These are phyloP conservation scores for Cinclus cinclus DNA, from an alignment of 2,113 vertebrate genomes.

Conservation along the genomic window DNA sequence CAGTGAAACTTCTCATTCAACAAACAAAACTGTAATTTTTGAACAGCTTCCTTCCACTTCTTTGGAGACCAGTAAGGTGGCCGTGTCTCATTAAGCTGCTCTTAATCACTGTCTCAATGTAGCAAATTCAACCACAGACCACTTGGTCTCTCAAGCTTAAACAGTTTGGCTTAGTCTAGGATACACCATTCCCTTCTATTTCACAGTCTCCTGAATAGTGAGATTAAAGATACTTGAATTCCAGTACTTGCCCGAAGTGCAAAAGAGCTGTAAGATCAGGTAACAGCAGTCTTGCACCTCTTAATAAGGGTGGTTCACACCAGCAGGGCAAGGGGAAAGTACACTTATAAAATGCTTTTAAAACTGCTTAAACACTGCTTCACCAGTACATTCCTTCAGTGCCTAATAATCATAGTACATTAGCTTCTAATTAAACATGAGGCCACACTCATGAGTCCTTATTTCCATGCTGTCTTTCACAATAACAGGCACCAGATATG, in stretches of 20 bases:
- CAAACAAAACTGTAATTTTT: neutral
- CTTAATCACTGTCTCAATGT: neutral
- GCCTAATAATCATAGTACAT: constrained; percentile 38
- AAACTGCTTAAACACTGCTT: constrained; percentile 15
- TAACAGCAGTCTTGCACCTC: neutral
- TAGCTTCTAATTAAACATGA: constrained; percentile 62
- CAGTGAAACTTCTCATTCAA: neutral
- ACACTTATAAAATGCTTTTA: constrained; percentile 27
- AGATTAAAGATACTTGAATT: neutral
- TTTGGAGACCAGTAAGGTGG: neutral
- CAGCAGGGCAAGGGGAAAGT: constrained; percentile 27
- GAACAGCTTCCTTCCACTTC: neutral
- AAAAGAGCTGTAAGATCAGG: neutral
- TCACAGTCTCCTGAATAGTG: neutral
- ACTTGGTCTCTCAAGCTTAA: neutral
- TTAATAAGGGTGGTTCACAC: neutral
- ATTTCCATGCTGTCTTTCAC: constrained; percentile 37
- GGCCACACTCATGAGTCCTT: constrained; percentile 29
- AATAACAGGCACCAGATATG: constrained; percentile 7
- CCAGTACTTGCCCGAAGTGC: neutral
- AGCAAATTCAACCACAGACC: neutral
- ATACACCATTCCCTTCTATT: neutral
- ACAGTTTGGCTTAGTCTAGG: neutral
- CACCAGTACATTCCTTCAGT: neutral
- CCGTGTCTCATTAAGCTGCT: neutral